These are phyloP conservation scores for Stictonetta naevosa DNA, from an alignment of 2,113 vertebrate species.

Conservation along the genomic window DNA sequence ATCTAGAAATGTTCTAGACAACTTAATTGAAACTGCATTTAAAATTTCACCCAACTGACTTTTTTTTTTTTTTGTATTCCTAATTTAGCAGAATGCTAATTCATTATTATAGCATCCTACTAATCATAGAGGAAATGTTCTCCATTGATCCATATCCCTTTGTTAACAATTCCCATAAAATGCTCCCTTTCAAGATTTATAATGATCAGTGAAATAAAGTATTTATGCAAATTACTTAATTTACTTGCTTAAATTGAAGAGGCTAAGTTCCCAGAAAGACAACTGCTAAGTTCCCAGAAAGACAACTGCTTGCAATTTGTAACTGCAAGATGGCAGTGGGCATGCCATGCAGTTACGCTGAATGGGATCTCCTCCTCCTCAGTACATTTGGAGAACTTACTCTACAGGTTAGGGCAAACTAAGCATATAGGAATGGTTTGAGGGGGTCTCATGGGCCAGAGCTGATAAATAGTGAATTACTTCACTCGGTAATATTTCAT, in stretches of 20 bases:
- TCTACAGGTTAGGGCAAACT: not conserved
- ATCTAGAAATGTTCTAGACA: not conserved
- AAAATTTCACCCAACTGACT: not conserved
- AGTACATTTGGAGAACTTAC: not conserved
- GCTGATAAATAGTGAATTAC: conserved; percentile 32
- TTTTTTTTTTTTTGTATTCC: not conserved
- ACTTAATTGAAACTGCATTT: not conserved
- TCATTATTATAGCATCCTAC: not conserved
- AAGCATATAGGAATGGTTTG: not conserved
- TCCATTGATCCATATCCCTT: not conserved
- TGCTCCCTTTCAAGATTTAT: not conserved
- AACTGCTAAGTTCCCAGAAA: not conserved
- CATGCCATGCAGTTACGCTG: not conserved
- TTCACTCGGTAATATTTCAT: conserved; percentile 7
- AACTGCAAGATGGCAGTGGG: not conserved
- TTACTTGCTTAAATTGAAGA: not conserved
- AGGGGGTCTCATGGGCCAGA: not conserved
- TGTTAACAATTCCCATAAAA: not conserved
- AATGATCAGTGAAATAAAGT: not conserved
- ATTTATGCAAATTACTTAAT: not conserved
- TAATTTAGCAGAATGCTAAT: not conserved
- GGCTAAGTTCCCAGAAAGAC: not conserved
- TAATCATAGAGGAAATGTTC: not conserved
- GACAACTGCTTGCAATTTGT: not conserved
- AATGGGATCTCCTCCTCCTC: not conserved